Conservation (phyloP, 2,797 vertebrate genomes). For the Hoplostethus atlanticus region DNA sequence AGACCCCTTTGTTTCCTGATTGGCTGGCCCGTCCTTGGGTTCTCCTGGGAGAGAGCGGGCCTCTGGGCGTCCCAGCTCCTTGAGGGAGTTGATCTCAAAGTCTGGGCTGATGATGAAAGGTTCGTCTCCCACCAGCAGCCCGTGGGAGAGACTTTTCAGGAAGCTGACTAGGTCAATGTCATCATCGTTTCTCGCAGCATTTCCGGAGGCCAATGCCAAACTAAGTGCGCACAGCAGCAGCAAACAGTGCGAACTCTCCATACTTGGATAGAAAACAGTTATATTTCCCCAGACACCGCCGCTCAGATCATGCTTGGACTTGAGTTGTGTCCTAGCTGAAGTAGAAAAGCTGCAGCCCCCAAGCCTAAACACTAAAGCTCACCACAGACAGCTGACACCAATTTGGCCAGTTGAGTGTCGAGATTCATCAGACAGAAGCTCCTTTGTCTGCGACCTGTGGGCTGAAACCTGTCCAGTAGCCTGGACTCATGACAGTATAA, state of each 20-base stretch:
- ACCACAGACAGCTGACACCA: slow-evolving; percentile 68
- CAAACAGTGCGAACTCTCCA: slow-evolving; percentile 64
- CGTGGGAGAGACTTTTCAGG: slow-evolving; percentile 64
- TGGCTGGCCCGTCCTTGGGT: slow-evolving; percentile 37
- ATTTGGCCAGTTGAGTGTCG: slow-evolving; percentile 65
- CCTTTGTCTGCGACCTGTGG: slow-evolving; percentile 60
- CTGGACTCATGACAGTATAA: slow-evolving; percentile 64
- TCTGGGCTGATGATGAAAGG: slow-evolving; percentile 48
- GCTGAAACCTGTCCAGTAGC: slow-evolving; percentile 37
- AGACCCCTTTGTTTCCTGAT: slow-evolving; percentile 13
- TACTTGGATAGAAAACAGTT: slow-evolving; percentile 47
- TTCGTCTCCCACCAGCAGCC: slow-evolving; percentile 57
- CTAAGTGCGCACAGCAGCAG: slow-evolving; percentile 66
- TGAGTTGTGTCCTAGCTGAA: slow-evolving; percentile 25
- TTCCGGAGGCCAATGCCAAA: slow-evolving; percentile 47
- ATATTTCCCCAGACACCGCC: slow-evolving; percentile 18
- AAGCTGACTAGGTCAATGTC: slow-evolving; percentile 61
- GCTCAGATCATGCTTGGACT: slow-evolving; percentile 55
- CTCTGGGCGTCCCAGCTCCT: slow-evolving; percentile 36
- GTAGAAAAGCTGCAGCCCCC: slow-evolving; percentile 10
- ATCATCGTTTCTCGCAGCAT: slow-evolving; percentile 47
- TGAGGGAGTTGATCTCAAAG: slow-evolving; percentile 44
- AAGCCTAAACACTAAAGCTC: slow-evolving; percentile 28
- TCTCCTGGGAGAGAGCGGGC: slow-evolving; percentile 30
- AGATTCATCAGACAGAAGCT: slow-evolving; percentile 66